phyloP scores from a whole-genome alignment of 2,888 invertebrate genomes.

The Mimas tiliae region DNA sequence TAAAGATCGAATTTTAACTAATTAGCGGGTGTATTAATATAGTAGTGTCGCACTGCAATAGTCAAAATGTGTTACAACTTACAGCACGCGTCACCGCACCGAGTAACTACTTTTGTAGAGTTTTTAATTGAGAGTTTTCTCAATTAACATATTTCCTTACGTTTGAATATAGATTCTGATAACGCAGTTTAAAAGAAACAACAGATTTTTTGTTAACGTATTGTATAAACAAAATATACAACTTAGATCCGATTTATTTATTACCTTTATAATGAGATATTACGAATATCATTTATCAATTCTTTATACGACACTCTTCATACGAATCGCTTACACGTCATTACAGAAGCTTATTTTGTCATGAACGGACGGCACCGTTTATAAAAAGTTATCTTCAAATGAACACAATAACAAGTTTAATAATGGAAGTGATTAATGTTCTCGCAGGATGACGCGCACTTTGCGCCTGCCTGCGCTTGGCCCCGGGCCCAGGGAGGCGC shows the following conservation, averaged over 20 bases:
- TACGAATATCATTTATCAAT: constrained; percentile 77
- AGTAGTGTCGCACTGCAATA: too few species aligned
- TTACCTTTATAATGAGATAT: constrained; percentile 28
- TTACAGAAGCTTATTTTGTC: constrained; percentile 83
- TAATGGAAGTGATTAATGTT: constrained; percentile 84
- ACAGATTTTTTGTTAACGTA: too few species aligned
- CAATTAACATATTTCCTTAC: too few species aligned
- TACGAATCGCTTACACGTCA: constrained; percentile 74
- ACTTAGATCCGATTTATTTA: not conserved
- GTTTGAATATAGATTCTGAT: not conserved
- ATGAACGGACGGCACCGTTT: constrained; percentile 82
- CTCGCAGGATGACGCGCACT: constrained; percentile 81
- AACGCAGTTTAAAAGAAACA: too few species aligned
- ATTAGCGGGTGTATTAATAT: too few species aligned
- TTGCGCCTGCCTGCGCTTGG: constrained; percentile 48
- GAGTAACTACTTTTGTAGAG: too few species aligned
- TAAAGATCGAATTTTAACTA: too few species aligned
- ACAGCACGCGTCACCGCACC: too few species aligned
- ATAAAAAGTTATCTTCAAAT: constrained; percentile 83
- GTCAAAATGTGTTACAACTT: too few species aligned
- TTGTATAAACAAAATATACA: not conserved
- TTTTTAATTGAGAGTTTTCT: too few species aligned
- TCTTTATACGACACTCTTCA: constrained; percentile 63
- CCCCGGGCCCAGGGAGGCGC: constrained; percentile 68
- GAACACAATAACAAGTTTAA: constrained; percentile 83